Evolutionary conservation across 2,797 vertebrate genomes (phyloP), one percentile per base, ranked within the genome.

Genomic region (Malurus leucopterus): DNA sequence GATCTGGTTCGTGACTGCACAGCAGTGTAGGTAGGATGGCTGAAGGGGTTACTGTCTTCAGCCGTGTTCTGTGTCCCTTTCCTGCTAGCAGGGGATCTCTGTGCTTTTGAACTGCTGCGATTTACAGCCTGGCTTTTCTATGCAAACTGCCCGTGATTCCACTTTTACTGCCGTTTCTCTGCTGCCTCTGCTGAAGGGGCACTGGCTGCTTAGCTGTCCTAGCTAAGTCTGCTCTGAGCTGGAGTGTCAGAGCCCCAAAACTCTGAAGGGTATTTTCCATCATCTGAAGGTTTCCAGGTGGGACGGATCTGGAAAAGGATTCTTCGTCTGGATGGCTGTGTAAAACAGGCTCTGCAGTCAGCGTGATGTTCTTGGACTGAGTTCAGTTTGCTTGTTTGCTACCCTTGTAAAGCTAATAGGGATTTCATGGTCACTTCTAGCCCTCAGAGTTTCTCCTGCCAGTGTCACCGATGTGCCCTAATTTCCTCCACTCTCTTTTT

Each of bases 401-500:
- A 14, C 58, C 58, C 83, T 83, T 93, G 88, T 93, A 89, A 82
- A 84, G 74, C 92, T 81, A 86, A 93, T 68, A 93, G 85, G 89
- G 83, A 89, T 93, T 95, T 94, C 95, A 88, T 88, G 93, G 91
- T 88, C 85, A 30, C 87, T 74, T 77, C 89, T 86, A 62, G 62
- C 79, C 53, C 87, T 57, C 62, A 90, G 88, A 94, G 79, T 90
- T 92, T 88, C 93, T 68, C 75, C 84, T 90, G 82, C 85, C 63
- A 41, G 29, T 91, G 27, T 92, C 76, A 84, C 84, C 61, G 5
- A 88, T 91, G 85, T 82, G 59, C 89, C 89, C 90, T 96, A 93
- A 92, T 95, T 46, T 96, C 95, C 91, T 95, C 92, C 95, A 95
- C 95, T 95, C 78, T 95, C 86, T 93, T 93, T 95, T 91, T 96